These are phyloP conservation scores for Mystacornis crossleyi DNA, from an alignment of 2,113 vertebrate species.

Conservation along the genomic window DNA sequence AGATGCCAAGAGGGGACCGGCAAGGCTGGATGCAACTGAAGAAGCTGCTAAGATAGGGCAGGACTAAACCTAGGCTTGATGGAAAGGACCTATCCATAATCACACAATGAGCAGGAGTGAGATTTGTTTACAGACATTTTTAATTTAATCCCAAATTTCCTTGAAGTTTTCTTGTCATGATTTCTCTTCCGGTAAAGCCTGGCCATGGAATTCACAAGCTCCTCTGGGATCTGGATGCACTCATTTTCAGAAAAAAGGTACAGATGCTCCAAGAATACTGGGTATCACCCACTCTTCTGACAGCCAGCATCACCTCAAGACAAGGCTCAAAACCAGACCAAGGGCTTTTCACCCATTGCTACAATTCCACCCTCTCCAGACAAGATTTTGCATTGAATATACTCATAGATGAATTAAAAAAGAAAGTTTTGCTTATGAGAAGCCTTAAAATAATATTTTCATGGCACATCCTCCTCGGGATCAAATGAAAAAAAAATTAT, in stretches of 20 bases:
- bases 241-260: not conserved
- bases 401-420: not conserved
- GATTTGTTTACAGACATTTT: not conserved
- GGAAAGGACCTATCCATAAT: not conserved
- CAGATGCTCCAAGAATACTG: not conserved
- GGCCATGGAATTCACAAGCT: not conserved
- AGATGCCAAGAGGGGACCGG: not conserved
- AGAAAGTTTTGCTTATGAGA: not conserved
- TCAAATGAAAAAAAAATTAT: not conserved
- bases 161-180: not conserved
- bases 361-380: not conserved
- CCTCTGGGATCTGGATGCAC: not conserved
- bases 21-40: not conserved
- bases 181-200: not conserved
- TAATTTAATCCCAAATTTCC: not conserved
- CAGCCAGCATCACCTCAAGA: not conserved
- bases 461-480: not conserved
- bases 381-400: not conserved
- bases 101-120: not conserved
- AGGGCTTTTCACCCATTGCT: not conserved
- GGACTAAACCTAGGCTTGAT: not conserved
- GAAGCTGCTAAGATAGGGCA: fast-evolving
- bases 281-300: not conserved
- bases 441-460: not conserved
- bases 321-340: not conserved